phyloP scores from a whole-genome alignment of 2,797 vertebrate species.

The Odontamblyopus lacepedii region DNA sequence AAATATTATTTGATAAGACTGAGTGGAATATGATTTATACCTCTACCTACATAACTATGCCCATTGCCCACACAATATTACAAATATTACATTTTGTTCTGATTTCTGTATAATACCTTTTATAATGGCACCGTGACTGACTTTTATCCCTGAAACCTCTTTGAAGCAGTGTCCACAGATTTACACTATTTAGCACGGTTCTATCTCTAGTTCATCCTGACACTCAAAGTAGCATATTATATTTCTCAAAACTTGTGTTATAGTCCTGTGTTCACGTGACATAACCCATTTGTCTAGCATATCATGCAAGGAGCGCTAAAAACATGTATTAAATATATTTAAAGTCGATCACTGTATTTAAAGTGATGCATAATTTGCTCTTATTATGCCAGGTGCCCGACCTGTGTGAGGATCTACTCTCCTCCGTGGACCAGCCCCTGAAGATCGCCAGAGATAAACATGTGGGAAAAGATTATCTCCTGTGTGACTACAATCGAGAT shows the following conservation, averaged over 20 bases:
- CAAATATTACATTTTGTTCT: too few species aligned
- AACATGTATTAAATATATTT: neutral
- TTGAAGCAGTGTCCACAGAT: neutral
- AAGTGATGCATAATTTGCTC: neutral
- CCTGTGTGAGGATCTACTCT: conserved; percentile 97
- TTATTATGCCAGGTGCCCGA: conserved; percentile 85
- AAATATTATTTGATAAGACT: neutral
- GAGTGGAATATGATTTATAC: neutral
- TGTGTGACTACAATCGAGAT: conserved; percentile 98
- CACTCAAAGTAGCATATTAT: neutral
- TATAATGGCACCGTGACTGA: too few species aligned
- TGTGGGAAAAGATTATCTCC: conserved; percentile 97
- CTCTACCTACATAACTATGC: too few species aligned
- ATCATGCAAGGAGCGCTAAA: neutral
- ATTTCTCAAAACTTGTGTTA: neutral
- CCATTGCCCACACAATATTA: too few species aligned
- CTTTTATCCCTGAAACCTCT: neutral
- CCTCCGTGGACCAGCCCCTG: conserved; percentile 97
- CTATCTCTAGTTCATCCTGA: neutral
- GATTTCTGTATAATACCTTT: too few species aligned
- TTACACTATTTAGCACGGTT: neutral
- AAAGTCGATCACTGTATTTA: neutral
- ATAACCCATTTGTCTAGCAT: conserved; percentile 4
- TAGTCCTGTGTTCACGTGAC: neutral
- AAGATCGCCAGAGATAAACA: conserved; percentile 98